These are phyloP conservation scores for Salvelinus sp. DNA, from an alignment of 2,113 vertebrate genomes.

Conservation along the genomic window DNA sequence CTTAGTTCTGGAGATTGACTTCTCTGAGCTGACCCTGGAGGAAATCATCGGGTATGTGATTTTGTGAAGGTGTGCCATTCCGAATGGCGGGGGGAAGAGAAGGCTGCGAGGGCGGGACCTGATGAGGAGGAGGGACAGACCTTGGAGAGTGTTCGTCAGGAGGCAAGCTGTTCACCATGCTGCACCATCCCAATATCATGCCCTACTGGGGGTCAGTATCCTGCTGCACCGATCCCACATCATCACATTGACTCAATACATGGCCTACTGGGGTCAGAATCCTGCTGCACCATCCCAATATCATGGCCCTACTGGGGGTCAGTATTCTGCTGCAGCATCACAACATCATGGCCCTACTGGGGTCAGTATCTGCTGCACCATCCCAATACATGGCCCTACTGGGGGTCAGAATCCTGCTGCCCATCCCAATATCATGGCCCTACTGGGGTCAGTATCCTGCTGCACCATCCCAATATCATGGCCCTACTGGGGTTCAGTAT, in stretches of 20 bases:
- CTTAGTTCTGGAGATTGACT: constrained; percentile 90
- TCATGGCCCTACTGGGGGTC: constrained; percentile 86
- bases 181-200: constrained; percentile 95
- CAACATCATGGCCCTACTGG: no score
- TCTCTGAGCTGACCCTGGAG: constrained; percentile 89
- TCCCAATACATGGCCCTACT: no score
- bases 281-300: constrained; percentile 91
- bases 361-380: no score
- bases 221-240: constrained; percentile 93
- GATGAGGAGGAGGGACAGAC: constrained; percentile 93
- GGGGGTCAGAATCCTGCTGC: no score
- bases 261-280: constrained; percentile 75
- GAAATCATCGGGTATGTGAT: constrained; percentile 98
- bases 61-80: constrained; percentile 97
- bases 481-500: no score
- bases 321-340: no score
- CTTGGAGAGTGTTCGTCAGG: constrained; percentile 92
- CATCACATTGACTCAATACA: no score
- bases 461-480: no score
- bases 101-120: constrained; percentile 92
- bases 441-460: no score
- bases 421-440: no score
- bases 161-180: constrained; percentile 98
- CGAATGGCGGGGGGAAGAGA: constrained; percentile 89
- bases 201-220: constrained; percentile 74